phyloP scores from a whole-genome alignment of 2,797 vertebrate genomes.

The Lacerta bilineata region DNA sequence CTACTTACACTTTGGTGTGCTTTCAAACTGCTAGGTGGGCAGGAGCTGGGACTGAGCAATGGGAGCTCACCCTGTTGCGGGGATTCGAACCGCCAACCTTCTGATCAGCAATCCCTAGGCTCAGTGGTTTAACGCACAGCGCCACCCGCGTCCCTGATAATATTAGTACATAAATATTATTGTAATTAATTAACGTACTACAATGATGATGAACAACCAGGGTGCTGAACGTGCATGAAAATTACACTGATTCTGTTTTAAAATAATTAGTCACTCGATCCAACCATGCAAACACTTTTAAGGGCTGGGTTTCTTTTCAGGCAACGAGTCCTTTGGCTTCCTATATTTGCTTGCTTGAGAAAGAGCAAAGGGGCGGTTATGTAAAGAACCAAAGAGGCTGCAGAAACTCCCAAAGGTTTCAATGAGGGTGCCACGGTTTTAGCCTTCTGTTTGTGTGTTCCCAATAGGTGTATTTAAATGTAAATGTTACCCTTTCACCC shows the following conservation, averaged over 20 bases:
- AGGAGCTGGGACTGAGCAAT: no score
- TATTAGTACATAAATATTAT: no score
- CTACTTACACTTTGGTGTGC: no score
- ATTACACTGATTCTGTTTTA: constrained; percentile 58
- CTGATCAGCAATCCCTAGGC: no score
- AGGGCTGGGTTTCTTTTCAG: constrained; percentile 54
- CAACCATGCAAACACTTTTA: constrained; percentile 45
- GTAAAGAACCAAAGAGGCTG: constrained; percentile 52
- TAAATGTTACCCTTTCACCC: constrained; percentile 81
- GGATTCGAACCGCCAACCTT: no score
- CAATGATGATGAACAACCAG: no score
- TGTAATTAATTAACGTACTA: no score
- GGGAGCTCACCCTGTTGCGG: no score
- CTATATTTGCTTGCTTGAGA: constrained; percentile 47
- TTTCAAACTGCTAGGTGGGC: no score
- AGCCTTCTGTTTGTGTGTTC: constrained; percentile 74
- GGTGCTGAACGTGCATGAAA: constrained; percentile 46
- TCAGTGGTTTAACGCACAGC: no score
- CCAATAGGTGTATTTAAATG: constrained; percentile 81
- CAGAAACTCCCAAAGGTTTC: constrained; percentile 65
- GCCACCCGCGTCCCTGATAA: no score
- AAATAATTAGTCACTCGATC: constrained; percentile 50
- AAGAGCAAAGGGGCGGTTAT: constrained; percentile 34
- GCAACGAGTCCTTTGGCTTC: constrained; percentile 35
- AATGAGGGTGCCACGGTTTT: constrained; percentile 67